Evolutionary conservation across 2,888 invertebrate species (phyloP).

Genomic region (Masnerella sp.): DNA sequence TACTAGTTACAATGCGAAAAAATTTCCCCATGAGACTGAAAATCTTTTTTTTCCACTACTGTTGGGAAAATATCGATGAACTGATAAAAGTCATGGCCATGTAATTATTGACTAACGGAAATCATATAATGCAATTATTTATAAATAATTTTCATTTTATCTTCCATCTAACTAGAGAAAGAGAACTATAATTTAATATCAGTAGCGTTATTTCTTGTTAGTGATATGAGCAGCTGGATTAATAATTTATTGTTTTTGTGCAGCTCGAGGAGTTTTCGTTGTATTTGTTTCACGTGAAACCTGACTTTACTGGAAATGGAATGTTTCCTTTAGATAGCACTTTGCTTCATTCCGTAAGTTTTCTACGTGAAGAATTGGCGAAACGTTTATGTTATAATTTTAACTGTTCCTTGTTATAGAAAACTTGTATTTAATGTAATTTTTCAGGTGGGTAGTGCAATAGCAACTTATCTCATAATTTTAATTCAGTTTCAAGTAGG

Average conservation of each 20-base stretch:
- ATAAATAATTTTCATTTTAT: too few species aligned
- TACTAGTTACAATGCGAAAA: background rate
- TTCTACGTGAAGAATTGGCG: too few species aligned
- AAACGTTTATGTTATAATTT: background rate
- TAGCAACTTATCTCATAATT: conserved; percentile 23
- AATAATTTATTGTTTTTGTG: background rate
- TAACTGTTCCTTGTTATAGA: background rate
- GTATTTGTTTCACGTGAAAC: conserved; percentile 18
- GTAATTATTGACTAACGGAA: too few species aligned
- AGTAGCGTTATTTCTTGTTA: too few species aligned
- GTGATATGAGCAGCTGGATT: too few species aligned
- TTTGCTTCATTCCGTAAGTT: conserved; percentile 24
- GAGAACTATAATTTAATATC: too few species aligned
- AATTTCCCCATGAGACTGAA: too few species aligned
- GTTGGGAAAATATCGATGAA: too few species aligned
- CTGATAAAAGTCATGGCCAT: too few species aligned
- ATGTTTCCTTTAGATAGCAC: conserved; percentile 21
- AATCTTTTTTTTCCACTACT: background rate
- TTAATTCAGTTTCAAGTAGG: conserved; percentile 21
- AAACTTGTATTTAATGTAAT: background rate
- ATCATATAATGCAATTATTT: too few species aligned
- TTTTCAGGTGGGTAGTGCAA: conserved; percentile 17
- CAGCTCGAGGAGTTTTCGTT: conserved; percentile 33
- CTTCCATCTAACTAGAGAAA: too few species aligned
- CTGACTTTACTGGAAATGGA: conserved; percentile 13